phyloP scores from a whole-genome alignment of 2,113 vertebrate species.

The Psophia crepitans region DNA sequence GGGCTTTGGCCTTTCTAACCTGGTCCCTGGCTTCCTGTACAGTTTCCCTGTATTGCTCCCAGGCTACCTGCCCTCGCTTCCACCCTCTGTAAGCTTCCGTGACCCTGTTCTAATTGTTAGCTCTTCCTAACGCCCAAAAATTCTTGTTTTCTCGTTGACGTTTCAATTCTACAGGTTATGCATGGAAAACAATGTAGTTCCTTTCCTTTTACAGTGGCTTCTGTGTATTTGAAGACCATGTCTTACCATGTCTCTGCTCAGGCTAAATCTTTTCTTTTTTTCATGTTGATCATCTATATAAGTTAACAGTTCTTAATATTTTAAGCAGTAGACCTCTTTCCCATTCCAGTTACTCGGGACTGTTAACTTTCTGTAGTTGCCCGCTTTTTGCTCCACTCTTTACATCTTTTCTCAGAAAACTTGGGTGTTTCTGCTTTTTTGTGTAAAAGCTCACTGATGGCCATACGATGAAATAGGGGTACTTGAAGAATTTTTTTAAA shows the following conservation, averaged over 20 bases:
- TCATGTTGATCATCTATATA: neutral
- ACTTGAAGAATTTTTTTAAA: neutral
- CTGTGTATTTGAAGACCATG: neutral
- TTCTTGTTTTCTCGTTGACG: neutral
- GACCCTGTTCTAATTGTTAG: neutral
- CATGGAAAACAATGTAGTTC: neutral
- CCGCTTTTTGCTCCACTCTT: neutral
- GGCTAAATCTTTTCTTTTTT: neutral
- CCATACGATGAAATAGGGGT: neutral
- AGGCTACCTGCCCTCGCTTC: too few relatives aligned
- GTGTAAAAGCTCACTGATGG: neutral
- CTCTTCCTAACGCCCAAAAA: neutral
- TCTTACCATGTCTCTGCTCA: neutral
- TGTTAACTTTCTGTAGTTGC: neutral
- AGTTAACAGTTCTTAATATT: neutral
- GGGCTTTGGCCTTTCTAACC: too few relatives aligned
- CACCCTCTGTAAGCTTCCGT: too few relatives aligned
- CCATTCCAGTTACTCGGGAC: rapidly evolving
- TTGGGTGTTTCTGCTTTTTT: neutral
- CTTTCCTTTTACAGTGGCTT: neutral
- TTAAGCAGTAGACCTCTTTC: neutral
- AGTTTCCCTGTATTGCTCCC: too few relatives aligned
- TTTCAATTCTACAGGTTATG: neutral
- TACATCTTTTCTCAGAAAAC: neutral
- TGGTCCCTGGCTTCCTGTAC: too few relatives aligned